phyloP scores from a whole-genome alignment of 2,113 vertebrate species.

The Coregonus clupeaformis region DNA sequence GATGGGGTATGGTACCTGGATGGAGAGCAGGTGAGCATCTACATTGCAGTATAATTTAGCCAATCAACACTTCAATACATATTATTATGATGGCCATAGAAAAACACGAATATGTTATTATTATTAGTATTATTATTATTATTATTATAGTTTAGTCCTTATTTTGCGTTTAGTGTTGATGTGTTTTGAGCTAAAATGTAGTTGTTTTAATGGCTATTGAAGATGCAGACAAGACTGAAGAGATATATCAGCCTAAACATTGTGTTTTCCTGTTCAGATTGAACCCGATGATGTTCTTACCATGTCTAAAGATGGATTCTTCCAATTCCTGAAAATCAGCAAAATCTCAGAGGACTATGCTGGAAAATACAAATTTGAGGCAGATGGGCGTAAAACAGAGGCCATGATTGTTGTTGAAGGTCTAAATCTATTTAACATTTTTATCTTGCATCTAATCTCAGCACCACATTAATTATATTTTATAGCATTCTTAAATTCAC shows the following conservation, averaged over 20 bases:
- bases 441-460: neutral
- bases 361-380: constrained; percentile 86
- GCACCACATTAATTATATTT: neutral
- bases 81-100: no score
- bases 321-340: constrained; percentile 79
- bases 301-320: constrained; percentile 78
- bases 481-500: neutral
- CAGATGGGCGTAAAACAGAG: constrained; percentile 77
- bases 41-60: neutral
- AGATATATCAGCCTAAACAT: neutral
- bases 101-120: no score
- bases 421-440: constrained; percentile 45
- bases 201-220: neutral
- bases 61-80: no score
- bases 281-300: constrained; percentile 66
- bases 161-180: no score
- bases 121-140: no score
- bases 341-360: constrained; percentile 73
- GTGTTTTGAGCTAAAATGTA: no score
- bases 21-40: neutral
- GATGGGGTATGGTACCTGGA: constrained; percentile 79
- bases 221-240: neutral
- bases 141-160: no score
- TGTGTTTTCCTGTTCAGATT: constrained; percentile 64
- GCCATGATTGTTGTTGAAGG: constrained; percentile 74